Evolutionary conservation across 37 sponge, comb jelly and placozoan genomes (phyloP).

Genomic region (Hormiphora californensis): DNA sequence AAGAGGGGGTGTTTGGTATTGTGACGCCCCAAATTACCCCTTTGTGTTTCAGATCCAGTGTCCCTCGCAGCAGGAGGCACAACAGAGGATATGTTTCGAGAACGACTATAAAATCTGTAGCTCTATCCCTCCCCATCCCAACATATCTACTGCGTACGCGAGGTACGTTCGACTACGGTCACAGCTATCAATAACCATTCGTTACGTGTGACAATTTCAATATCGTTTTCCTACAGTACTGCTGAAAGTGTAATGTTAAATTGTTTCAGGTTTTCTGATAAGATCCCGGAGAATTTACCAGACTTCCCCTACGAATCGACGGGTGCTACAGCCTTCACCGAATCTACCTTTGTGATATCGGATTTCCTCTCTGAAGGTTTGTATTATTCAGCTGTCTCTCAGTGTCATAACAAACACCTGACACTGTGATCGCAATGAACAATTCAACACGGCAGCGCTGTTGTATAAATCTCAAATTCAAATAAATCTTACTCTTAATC

Average conservation of each 20-base stretch:
- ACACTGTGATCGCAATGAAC: too few species aligned
- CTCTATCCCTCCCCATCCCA: slow-evolving; percentile 26
- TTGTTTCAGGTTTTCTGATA: slow-evolving; percentile 10
- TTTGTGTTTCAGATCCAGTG: slow-evolving; percentile 21
- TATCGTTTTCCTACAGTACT: too few species aligned
- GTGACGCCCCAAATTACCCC: not conserved
- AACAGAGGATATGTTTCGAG: slow-evolving; percentile 45
- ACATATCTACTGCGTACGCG: slow-evolving; percentile 33
- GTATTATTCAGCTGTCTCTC: too few species aligned
- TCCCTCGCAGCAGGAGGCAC: not conserved
- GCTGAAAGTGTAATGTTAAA: not conserved
- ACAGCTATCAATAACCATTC: too few species aligned
- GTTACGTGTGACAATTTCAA: too few species aligned
- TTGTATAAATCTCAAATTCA: too few species aligned
- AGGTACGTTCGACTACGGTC: slow-evolving; percentile 17
- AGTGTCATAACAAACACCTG: too few species aligned
- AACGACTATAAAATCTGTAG: slow-evolving; percentile 41
- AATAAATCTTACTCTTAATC: too few species aligned
- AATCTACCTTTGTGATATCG: slow-evolving; percentile 32
- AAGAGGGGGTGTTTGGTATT: not conserved
- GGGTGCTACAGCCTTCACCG: not conserved
- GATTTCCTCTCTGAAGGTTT: slow-evolving; percentile 34
- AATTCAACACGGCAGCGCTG: too few species aligned
- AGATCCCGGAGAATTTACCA: slow-evolving; percentile 22
- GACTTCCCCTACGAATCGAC: slow-evolving; percentile 27